Percentiles rank a stretch among this genome's conserved stretches.
Evolutionary conservation across 2,888 invertebrate genomes (phyloP).

Genomic region (Oscheius sp.): DNA sequence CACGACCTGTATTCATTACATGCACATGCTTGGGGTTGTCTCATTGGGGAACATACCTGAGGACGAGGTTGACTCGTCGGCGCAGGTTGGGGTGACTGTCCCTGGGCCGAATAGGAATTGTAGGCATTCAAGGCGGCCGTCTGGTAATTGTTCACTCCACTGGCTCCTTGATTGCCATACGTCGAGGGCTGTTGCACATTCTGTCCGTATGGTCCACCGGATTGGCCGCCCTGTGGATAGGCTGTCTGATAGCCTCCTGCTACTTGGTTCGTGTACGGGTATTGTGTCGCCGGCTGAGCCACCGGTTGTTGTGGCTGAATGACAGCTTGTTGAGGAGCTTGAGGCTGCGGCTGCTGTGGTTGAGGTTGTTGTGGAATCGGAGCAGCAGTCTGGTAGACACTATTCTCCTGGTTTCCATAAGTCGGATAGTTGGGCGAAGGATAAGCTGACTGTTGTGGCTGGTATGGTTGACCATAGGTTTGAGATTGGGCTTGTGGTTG

Average conservation of each 20-base stretch:
- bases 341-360: constrained; percentile 35
- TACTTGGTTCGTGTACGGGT: constrained; percentile 5
- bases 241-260: background rate
- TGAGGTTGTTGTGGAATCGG: constrained; percentile 20
- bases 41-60: constrained; percentile 10
- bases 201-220: background rate
- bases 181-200: constrained; percentile 17
- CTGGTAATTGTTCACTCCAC: constrained; percentile 19
- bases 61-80: constrained; percentile 23
- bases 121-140: constrained; percentile 29
- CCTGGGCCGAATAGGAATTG: constrained; percentile 17
- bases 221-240: constrained; percentile 5
- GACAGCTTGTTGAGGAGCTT: constrained; percentile 3
- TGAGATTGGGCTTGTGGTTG: constrained; percentile 31
- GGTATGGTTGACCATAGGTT: constrained; percentile 6
- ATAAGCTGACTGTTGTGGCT: constrained; percentile 20
- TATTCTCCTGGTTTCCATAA: constrained; percentile 13
- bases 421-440: constrained; percentile 15
- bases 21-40: constrained; percentile 18
- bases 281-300: background rate
- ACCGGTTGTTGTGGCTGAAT: constrained; percentile 30
- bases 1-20: constrained; percentile 23
- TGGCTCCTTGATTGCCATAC: constrained; percentile 10
- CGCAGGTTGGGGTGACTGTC: constrained; percentile 5
- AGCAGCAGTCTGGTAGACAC: constrained; percentile 12